A percentile compares a stretch with the other conserved stretches of the same genome.
Conservation (phyloP, 2,113 vertebrate species). For the Notechis scutatus region DNA sequence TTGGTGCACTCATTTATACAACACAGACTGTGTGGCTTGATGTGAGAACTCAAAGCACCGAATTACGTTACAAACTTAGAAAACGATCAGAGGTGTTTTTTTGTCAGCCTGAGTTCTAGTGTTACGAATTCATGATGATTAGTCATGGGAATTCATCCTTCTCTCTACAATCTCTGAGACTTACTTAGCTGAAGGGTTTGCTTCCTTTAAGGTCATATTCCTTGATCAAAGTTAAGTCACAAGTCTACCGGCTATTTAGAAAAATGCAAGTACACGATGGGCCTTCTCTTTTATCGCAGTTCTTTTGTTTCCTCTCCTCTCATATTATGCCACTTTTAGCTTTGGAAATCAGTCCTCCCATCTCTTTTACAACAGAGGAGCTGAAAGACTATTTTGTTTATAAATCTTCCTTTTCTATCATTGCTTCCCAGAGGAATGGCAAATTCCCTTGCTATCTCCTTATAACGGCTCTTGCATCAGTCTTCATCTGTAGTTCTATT, state of each 20-base stretch:
- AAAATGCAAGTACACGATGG: background rate
- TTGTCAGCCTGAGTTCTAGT: background rate
- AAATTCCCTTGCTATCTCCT: slow-evolving; percentile 7
- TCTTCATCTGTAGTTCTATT: slow-evolving; percentile 15
- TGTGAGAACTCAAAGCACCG: background rate
- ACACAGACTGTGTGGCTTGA: background rate
- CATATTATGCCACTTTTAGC: background rate
- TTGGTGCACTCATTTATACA: background rate
- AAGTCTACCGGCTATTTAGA: background rate
- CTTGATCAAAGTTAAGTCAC: background rate
- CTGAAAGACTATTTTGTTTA: background rate
- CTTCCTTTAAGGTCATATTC: background rate
- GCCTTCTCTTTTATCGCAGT: background rate
- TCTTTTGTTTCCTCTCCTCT: background rate
- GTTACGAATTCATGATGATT: background rate
- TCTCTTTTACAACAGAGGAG: background rate
- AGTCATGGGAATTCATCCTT: background rate
- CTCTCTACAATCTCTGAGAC: background rate
- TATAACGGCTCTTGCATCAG: slow-evolving; percentile 8
- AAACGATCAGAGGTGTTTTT: background rate
- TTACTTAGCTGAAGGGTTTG: background rate
- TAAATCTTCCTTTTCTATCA: background rate
- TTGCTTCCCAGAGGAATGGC: background rate
- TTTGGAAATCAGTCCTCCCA: background rate
- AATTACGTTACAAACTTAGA: background rate